Conservation (phyloP, 2,888 invertebrate genomes). For the Drosophila siamana region DNA sequence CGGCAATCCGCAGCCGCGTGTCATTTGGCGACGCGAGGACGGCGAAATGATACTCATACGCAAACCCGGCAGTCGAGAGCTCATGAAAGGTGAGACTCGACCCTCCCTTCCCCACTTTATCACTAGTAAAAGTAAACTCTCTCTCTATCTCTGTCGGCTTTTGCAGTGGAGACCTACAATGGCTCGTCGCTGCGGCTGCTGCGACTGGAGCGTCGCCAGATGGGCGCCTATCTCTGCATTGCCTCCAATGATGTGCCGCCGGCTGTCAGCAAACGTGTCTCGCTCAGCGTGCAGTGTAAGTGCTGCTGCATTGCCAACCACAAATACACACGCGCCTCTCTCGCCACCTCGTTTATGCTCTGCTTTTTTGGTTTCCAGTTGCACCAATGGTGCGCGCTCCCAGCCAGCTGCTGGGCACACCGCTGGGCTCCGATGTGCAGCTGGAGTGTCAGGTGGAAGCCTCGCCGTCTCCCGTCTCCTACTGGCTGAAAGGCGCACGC, state of each 20-base stretch:
- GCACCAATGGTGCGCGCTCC: constrained; percentile 95
- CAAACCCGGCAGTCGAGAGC: constrained; percentile 85
- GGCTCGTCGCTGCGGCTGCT: constrained; percentile 91
- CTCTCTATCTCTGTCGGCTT: background rate
- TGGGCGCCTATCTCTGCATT: constrained; percentile 96
- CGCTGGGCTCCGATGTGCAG: constrained; percentile 93
- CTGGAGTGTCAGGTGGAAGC: constrained; percentile 95
- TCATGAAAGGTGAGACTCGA: constrained; percentile 83
- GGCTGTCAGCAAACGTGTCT: constrained; percentile 94
- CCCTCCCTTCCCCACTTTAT: too few relatives aligned
- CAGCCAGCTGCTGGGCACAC: constrained; percentile 94
- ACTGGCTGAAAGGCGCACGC: constrained; percentile 85
- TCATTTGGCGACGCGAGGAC: constrained; percentile 93
- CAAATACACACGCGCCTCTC: background rate
- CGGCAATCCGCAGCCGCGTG: constrained; percentile 91
- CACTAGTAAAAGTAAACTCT: background rate
- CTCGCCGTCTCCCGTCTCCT: constrained; percentile 88
- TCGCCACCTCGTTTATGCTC: too few relatives aligned
- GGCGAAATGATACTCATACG: constrained; percentile 88
- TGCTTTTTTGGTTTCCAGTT: constrained; percentile 86
- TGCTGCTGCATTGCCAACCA: constrained; percentile 65
- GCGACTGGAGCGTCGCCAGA: constrained; percentile 94
- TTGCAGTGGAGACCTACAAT: constrained; percentile 90
- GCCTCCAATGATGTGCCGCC: constrained; percentile 97
- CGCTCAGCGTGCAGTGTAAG: constrained; percentile 96